Evolutionary conservation across 2,888 invertebrate species (phyloP), one percentile per base, ranked within the genome.

Genomic region (Agapostemon virescens): DNA sequence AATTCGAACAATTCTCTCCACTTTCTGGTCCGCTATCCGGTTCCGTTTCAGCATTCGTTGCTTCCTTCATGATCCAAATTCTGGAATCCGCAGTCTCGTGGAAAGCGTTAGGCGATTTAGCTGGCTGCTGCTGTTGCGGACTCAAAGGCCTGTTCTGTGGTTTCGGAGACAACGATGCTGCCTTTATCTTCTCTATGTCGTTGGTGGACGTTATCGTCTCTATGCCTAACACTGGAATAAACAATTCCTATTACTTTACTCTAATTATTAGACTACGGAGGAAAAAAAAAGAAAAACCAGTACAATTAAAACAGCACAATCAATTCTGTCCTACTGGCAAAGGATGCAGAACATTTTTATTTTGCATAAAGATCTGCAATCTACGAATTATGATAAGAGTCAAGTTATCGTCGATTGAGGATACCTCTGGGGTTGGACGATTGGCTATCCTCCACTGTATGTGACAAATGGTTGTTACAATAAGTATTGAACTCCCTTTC

Each of bases 401-500:
- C 3, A 26, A 55, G 7, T 55, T 36, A 63, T 20, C 36, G n/a
- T 13, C 40, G 36, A 55, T 58, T 66, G 5, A 70, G 74, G 26
- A 68, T 87, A 91, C 91, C 91, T 87, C 89, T 88, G 7, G 86
- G 45, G 38, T 64, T 86, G 5, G 90, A 84, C 15, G 91, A 88
- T 68, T 88, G 88, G 69, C 84, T 87, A 26, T 88, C 89, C 13
- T 90, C 86, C 13, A 88, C 88, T 0, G 85, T 67, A 61, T 87
- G 89, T 0, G 88, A 80, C 26, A 91, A 85, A 83, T 90, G 89
- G 77, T 90, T 89, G 73, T 86, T 87, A 66, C 91, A 91, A 58
- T 92, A 92, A 23, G 83, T 88, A 69, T 90, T 90, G 64, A 92
- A 91, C 66, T 91, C 91, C 64, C 90, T 88, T 49, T 92, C 91